Evolutionary conservation across 2,888 invertebrate genomes (phyloP).

Genomic region (Zygogramma bicolorata): DNA sequence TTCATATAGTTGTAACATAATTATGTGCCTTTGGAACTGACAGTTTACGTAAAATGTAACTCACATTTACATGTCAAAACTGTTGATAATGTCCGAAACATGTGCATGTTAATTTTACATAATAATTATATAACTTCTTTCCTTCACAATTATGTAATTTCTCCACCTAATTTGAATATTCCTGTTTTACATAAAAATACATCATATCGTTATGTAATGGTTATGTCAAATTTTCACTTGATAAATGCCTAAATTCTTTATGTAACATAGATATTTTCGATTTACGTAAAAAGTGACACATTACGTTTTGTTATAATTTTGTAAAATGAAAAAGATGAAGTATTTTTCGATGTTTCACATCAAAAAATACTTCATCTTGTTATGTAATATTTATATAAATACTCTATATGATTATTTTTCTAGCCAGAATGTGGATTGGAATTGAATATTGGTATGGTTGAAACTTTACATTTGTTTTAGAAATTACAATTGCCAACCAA

Average conservation of each 20-base stretch:
- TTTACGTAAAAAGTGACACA: not conserved
- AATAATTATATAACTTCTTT: conserved; percentile 4
- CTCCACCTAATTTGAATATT: not conserved
- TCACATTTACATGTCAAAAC: not conserved
- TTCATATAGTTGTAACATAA: conserved; percentile 10
- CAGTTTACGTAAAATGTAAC: conserved; percentile 9
- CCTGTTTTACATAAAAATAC: not conserved
- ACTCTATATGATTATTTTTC: not conserved
- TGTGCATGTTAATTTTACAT: conserved; percentile 3
- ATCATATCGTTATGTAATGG: not conserved
- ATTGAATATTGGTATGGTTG: not conserved
- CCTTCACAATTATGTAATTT: conserved; percentile 1
- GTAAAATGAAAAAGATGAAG: too few species aligned
- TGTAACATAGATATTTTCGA: not conserved
- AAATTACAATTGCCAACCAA: not conserved
- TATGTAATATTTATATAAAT: not conserved
- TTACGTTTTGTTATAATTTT: not conserved
- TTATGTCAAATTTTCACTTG: not conserved
- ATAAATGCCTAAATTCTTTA: not conserved
- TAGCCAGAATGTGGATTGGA: not conserved
- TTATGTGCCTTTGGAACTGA: not conserved
- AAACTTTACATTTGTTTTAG: not conserved
- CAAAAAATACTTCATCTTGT: not conserved
- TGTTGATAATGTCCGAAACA: conserved; percentile 16
- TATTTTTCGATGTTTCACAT: not conserved